Conservation (phyloP, 2,888 invertebrate genomes). For the Bibio marci region DNA sequence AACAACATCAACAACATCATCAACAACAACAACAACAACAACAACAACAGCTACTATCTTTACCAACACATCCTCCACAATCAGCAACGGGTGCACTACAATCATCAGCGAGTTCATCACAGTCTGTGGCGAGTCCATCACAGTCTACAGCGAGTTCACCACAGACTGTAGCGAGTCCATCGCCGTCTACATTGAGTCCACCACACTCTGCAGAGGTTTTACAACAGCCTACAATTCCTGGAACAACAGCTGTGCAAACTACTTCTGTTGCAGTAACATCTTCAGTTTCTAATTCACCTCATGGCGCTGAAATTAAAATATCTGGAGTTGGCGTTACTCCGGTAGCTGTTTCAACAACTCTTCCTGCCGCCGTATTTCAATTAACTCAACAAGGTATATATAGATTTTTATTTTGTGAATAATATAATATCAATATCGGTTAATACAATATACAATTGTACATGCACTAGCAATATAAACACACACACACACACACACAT, state of each 20-base stretch:
- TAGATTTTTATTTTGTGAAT: too few species aligned
- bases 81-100: not conserved
- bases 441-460: too few species aligned
- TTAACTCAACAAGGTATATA: slow-evolving; percentile 37
- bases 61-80: not conserved
- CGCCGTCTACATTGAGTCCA: not conserved
- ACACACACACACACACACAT: too few species aligned
- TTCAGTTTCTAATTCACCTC: slow-evolving; percentile 18
- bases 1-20: not conserved
- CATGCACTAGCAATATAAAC: too few species aligned
- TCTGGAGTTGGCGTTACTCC: slow-evolving; percentile 39
- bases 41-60: not conserved
- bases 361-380: slow-evolving; percentile 44
- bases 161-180: too few species aligned
- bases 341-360: slow-evolving; percentile 38
- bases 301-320: slow-evolving; percentile 40
- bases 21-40: too few species aligned
- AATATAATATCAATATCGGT: too few species aligned
- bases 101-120: not conserved
- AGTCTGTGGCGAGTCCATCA: too few species aligned
- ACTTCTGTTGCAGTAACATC: not conserved
- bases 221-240: not conserved
- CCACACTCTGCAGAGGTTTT: not conserved
- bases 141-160: too few species aligned
- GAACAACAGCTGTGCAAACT: not conserved